Base-by-base conservation (phyloP, 2,113 vertebrate species). In the Cynocephalus volans region DNA sequence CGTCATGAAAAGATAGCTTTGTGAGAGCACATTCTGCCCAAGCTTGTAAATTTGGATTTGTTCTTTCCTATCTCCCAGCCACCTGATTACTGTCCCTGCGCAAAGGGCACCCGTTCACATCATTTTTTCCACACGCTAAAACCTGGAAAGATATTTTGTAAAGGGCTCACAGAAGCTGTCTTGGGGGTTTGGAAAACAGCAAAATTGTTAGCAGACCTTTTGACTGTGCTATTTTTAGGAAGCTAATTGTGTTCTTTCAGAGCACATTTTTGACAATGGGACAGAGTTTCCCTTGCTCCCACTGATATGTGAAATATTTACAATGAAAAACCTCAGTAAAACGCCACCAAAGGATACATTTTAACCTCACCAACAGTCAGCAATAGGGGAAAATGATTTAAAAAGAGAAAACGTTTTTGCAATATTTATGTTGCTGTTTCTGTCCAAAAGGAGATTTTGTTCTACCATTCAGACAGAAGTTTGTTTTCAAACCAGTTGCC, bases 401-500 rank as follows among this genome's bases (percentile, higher is more conserved):
- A 88, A 95, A 93, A 97, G 28, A 97, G 88, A 96, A 95, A 94
- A 96, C 86, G 50, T 26, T 98, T 98, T 96, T 95, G 80, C 93
- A 97, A 96, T 83, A 98, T 96, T 97, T 92, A 83, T 96, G 89
- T 95, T 93, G 96, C 89, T 97, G 96, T 97, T 98, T 98, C 98
- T 97, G 98, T 97, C 94, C 75, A 88, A 97, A 96, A 97, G 97
- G 97, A 98, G 97, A 96, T 98, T 98, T 98, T 98, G 98, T 98
- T 98, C 98, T 98, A 98, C 93, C 97, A 96, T 98, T 98, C 97
- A 98, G 98, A 98, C 98, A 98, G 98, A 98, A 98, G 98, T 92
- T 98, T 99, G 98, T 98, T 98, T 98, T 98, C 98, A 97, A 98
- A 97, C 97, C 98, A 97, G 98, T 98, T 98, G 98, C 98, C 93